phyloP scores from a whole-genome alignment of 2,888 invertebrate genomes.

The Apodemia zela region DNA sequence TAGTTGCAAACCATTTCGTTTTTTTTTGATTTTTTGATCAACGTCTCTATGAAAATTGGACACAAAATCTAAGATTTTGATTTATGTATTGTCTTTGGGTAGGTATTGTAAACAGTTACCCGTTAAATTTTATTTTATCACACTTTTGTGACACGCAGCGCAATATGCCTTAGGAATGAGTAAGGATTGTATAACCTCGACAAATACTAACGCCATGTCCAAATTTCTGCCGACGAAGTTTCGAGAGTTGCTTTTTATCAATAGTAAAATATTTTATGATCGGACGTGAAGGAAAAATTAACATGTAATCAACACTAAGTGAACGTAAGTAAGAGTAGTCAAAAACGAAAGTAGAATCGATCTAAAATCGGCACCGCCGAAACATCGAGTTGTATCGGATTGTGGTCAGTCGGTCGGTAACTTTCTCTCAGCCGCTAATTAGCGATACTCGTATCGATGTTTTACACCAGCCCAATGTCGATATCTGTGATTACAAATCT shows the following conservation, averaged over 20 bases:
- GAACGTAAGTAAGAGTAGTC: constrained; percentile 73
- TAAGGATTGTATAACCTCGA: not conserved
- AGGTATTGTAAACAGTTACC: too few relatives aligned
- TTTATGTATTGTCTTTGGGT: too few relatives aligned
- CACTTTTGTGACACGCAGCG: too few relatives aligned
- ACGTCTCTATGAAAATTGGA: too few relatives aligned
- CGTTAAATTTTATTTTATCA: too few relatives aligned
- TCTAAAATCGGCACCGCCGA: constrained; percentile 73
- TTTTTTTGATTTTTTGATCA: too few relatives aligned
- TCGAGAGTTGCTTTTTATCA: not conserved
- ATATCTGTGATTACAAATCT: constrained; percentile 39
- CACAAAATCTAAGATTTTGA: too few relatives aligned
- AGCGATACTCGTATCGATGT: constrained; percentile 65
- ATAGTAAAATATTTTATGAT: not conserved
- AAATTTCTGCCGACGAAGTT: not conserved
- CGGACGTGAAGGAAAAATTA: constrained; percentile 18
- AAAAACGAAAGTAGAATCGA: constrained; percentile 79
- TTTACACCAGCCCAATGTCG: constrained; percentile 53
- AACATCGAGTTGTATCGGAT: constrained; percentile 63
- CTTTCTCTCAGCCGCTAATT: constrained; percentile 72
- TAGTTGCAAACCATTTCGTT: too few relatives aligned
- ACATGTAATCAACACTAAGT: constrained; percentile 43
- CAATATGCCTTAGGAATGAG: not conserved
- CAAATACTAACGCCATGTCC: not conserved
- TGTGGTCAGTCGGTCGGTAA: constrained; percentile 77